Base-by-base conservation (phyloP, 2,113 vertebrate genomes). In the Mola mola region DNA sequence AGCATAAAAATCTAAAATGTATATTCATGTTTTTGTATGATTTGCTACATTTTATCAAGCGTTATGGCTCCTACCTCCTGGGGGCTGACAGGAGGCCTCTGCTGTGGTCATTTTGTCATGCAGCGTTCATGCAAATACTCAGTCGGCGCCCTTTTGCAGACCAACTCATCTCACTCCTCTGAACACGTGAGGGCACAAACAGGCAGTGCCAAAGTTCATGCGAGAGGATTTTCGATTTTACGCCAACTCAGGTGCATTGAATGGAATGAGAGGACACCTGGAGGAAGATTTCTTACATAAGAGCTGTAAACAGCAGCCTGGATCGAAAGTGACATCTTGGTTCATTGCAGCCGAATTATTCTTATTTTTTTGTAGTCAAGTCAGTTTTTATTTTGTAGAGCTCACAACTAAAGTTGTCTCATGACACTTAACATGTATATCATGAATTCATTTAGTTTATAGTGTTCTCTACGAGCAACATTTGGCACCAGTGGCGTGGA, bases 41-140 rank as follows among this genome's bases (percentile, higher is more conserved):
- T 12, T 28, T 53, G 37, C 10, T n/a, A 55, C 12, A 9, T 16
- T 28, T n/a, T n/a, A 40, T 12, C n/a, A 38, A 46, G 12, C 0
- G 2, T 34, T 5, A 0, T 6, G 21, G 29, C 64, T 28, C 51
- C 16, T 33, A 1, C n/a, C 74, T 73, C 43, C 66, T n/a, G 40
- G 47, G 25, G 15, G 8, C 59, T 19, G 61, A 41, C 29, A 58
- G 63, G 72, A 77, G 61, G 52, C 20, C 49, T 64, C 64, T 69
- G 50, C 65, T 74, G 74, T 61, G 74, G 66, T 63, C 56, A 67
- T 22, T 71, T 81, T 68, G 71, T 76, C 77, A 29, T 40, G 61
- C 4, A 57, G 76, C 79, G 38, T 72, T 68, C 67, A 86, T 79
- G 84, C 82, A 83, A 87, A 87, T 83, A 81, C 26, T 29, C 49